A percentile compares a stretch with the other conserved stretches of the same genome.
phyloP scores from a whole-genome alignment of 2,113 vertebrate genomes.

The Agapornis roseicollis region DNA sequence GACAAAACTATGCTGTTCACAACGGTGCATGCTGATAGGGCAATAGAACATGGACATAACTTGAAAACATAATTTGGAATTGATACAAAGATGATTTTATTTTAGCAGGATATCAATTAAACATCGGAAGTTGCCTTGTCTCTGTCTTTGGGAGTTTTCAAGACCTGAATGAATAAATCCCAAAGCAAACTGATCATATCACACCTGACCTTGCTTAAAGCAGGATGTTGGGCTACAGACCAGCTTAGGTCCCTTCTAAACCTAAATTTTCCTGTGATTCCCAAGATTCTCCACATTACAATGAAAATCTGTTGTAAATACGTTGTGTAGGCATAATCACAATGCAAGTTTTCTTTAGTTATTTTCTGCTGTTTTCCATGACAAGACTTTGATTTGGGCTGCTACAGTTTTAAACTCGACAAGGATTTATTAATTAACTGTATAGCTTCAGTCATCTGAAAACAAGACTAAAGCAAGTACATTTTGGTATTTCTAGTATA shows the following conservation, averaged over 20 bases:
- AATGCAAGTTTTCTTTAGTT: accelerated
- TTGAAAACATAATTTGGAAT: neutral
- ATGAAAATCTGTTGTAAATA: neutral
- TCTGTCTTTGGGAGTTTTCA: neutral
- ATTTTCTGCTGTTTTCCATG: neutral
- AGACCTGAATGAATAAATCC: neutral
- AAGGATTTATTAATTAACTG: neutral
- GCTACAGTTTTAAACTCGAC: neutral
- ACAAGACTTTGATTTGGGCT: neutral
- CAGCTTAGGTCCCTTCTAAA: neutral
- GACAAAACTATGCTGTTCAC: neutral
- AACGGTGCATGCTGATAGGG: neutral
- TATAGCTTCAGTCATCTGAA: neutral
- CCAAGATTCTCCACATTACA: neutral
- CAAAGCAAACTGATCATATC: neutral
- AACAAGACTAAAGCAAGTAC: neutral
- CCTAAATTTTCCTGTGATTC: neutral
- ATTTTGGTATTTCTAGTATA: neutral
- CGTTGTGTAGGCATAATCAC: neutral
- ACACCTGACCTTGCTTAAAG: neutral
- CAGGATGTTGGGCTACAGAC: neutral
- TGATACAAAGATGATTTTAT: neutral
- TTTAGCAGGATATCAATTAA: neutral
- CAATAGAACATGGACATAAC: neutral
- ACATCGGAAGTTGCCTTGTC: neutral